A percentile compares a stretch with the other conserved stretches of the same genome.
Conservation (phyloP, 2,888 invertebrate species). For the Drosophila borborema region DNA sequence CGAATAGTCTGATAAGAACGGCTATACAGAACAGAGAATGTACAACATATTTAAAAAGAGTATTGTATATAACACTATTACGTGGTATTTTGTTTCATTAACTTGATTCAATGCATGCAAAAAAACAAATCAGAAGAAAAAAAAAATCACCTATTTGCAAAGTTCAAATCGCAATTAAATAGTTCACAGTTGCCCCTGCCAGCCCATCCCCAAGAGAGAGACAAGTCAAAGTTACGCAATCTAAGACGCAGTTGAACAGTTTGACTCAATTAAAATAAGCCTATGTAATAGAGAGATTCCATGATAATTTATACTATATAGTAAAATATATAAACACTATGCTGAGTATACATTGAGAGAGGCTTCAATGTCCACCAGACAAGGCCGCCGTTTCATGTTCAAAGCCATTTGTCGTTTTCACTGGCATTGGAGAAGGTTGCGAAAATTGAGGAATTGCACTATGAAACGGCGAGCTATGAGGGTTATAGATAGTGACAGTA, state of each 20-base stretch:
- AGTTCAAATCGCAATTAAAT: conserved; percentile 55
- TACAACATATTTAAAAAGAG: conserved; percentile 8
- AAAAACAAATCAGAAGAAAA: conserved; percentile 12
- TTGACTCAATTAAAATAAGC: conserved; percentile 54
- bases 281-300: conserved; percentile 20
- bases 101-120: conserved; percentile 24
- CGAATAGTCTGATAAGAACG: conserved; percentile 54
- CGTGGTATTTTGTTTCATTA: conserved; percentile 14
- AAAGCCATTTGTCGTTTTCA: conserved; percentile 62
- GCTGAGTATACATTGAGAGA: not conserved
- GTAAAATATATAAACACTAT: not conserved
- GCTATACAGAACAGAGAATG: conserved; percentile 25
- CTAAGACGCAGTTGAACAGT: conserved; percentile 67
- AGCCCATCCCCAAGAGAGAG: not conserved
- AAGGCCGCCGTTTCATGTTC: conserved; percentile 56
- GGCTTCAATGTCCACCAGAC: conserved; percentile 53
- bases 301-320: conserved; percentile 18
- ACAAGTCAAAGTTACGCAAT: conserved; percentile 63
- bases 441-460: conserved; percentile 58
- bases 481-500: conserved; percentile 48
- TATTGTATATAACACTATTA: conserved; percentile 8
- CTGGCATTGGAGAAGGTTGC: conserved; percentile 60
- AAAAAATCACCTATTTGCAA: conserved; percentile 14
- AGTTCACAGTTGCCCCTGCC: conserved; percentile 25
- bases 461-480: not conserved